Evolutionary conservation across 2,113 vertebrate genomes (phyloP), one percentile per base, ranked within the genome.

Genomic region (Xenopus tropicalis): DNA sequence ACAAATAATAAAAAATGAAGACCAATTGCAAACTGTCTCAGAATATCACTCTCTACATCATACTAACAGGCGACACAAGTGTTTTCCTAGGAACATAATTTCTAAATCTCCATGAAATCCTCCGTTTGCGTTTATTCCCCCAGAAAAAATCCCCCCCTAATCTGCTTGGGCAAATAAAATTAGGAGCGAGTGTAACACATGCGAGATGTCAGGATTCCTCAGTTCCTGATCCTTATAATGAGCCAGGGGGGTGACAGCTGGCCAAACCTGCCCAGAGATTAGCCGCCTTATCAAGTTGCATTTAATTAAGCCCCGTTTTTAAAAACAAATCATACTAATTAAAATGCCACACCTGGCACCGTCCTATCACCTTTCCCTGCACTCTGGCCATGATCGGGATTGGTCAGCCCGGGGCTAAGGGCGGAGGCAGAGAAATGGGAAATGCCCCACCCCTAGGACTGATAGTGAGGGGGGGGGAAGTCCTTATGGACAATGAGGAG

Each of bases 221-320:
- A 29, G 16, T 65, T 29, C 23, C 24, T 65, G 65, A 72, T 72
- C 71, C 63, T 14, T 20, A 57, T 73, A 73, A 73, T 73, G 23
- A 64, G 63, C 37, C 51, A 16, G 72, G 52, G 25, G 58, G 43
- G 70, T 63, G 66, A 78, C 71, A 54, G 44, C 71, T 78, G 72
- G 71, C 56, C 64, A 65, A 78, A 56, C 77, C 70, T 64, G 66
- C 65, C 66, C 43, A 64, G 69, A 74, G 77, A 74, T 78, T 78
- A 78, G 71, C 61, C 21, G 37, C 69, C 61, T 78, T 72, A 78
- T 74, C 66, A 25, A 70, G 77, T 78, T 78, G 71, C 77, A 78
- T 70, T 78, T 74, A 78, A 78, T 74, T 78, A 78, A 74, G 72
- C 71, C 61, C 43, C 66, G 63, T 66, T 74, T 78, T 74, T 74